Base-by-base conservation (phyloP, 2,113 vertebrate species). In the Corythaixoides concolor region DNA sequence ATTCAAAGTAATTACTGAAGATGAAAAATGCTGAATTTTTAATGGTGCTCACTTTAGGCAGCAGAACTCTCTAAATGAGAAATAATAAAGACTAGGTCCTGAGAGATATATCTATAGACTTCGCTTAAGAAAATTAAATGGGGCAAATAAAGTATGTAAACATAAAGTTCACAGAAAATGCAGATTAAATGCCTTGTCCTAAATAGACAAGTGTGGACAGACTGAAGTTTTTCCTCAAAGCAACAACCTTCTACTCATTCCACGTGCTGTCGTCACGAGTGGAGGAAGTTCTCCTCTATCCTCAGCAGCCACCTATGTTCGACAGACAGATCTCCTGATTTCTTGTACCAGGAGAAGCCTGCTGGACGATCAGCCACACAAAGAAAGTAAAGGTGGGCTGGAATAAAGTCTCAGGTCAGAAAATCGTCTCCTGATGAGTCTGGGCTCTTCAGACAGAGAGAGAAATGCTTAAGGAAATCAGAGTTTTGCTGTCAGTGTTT, bases 1-100 rank as follows among this genome's bases (percentile, higher is more conserved):
- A 68, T 47, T 64, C 68, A 81, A 49, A 88, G 85, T 85, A 94
- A 92, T 95, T 94, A 95, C 77, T 50, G 62, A 88, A 89, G 67
- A 94, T 47, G 91, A 63, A 55, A 97, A 95, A 95, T 63, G 50
- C 67, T 95, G 55, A 94, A 83, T 97, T 91, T 95, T 94, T 92
- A 88, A 92, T 89, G 77, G 66, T 76, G 58, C 74, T 76, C 73
- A 47, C 24, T 88, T n/a, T 55, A 87, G 74, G 67, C 84, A 94
- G 77, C 32, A 77, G 58, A 95, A 69, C 0, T 0, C 20, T 90
- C 30, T 66, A 79, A 87, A 76, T 20, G 67, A 93, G 41, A 41
- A 39, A 73, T 66, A 77, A 73, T 60, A 78, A 90, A 74, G 56
- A 63, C 41, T 20, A 22, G 23, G 53, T 55, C 92, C 70, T 95